Base-by-base conservation (phyloP, 1,140 invertebrate species). In the Plodia interpunctella region DNA sequence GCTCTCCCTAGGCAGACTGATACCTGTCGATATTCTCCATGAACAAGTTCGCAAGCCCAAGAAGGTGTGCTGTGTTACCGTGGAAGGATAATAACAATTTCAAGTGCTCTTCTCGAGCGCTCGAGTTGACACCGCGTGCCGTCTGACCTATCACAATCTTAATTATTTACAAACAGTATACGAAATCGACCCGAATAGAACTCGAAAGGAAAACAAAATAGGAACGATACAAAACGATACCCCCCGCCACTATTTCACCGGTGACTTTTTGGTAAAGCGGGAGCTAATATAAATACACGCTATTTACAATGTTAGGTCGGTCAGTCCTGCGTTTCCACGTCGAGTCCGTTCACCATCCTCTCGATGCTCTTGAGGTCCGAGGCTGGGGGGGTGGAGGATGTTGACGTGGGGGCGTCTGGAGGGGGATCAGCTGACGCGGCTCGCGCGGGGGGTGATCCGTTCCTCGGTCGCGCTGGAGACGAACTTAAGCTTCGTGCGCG, bases 321-420 rank as follows among this genome's bases (percentile, higher is more conserved):
- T 88, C 86, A 88, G 80, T 88, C 86, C 86, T 84, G 81, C 28
- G 83, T 82, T 80, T 95, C 94, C 51, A 95, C 93, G 82, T 98
- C 96, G 21, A 98, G 90, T 0, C 97, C 97, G 87, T 98, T 98
- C 63, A 98, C 96, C 97, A 98, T 98, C 80, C 97, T 97, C 88
- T 98, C 97, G 88, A 98, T 98, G 86, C 94, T 97, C 88, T 98
- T 98, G 59, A 98, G 92, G 88, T 98, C 97, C 72, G 93, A 93
- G 60, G 94, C 91, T 59, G 91, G 65, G 79, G 77, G 90, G 8
- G 80, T 78, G 28, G 72, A 63, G 44, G 78, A 68, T 25, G 76
- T 71, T 35, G 87, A 66, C 76, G 78, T 66, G 70, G 91, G 77
- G 85, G 89, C 74, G 83, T 90, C 61, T 20, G 85, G 91, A 86